Evolutionary conservation across 2,797 vertebrate species (phyloP), one percentile per base, ranked within the genome.

Genomic region (Lagocephalus sceleratus): DNA sequence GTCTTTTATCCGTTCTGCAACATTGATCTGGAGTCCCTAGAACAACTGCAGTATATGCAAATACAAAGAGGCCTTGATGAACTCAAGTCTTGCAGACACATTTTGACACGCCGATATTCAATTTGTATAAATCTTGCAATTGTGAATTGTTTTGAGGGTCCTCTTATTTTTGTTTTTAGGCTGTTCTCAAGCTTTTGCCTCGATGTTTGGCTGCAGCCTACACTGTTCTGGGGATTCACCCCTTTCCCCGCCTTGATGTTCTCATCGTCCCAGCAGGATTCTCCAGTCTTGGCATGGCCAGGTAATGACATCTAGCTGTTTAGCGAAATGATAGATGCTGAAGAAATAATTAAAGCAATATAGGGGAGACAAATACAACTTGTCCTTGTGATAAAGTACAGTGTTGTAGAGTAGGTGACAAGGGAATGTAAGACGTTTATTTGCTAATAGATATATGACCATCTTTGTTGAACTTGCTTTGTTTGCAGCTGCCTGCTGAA

Each of bases 271-370:
- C 97, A 38, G 85, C 92, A 59, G 96, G 94, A 60, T 99, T 99
- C 81, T 92, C 94, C 70, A 98, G 96, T 77, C 89, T 98, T 42
- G 97, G 96, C 75, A 98, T 99, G 97, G 96, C 97, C 86, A 98
- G 97, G 96, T 89, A 86, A 78, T 46, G 20, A 58, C 43, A 55
- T 7, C 7, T 20, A 4, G 10, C 26, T 61, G 19, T 63, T 47
- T 41, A 1, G 20, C 54, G 42, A n/a, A 43, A 49, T 17, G 1
- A 10, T 9, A 8, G 6, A 51, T 48, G 5, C 2, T 42, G 5
- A 23, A n/a, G 25, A 15, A 39, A 40, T 39, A 9, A 6, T 50
- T 6, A n/a, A 25, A 41, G 21, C 7, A 35, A 14, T 11, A 43
- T 16, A 15, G 39, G 4, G 7, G 39, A 29, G 32, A 14, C 3